These are phyloP conservation scores for Pseudochaenichthys georgianus DNA, from an alignment of 2,797 vertebrate genomes.

Conservation along the genomic window DNA sequence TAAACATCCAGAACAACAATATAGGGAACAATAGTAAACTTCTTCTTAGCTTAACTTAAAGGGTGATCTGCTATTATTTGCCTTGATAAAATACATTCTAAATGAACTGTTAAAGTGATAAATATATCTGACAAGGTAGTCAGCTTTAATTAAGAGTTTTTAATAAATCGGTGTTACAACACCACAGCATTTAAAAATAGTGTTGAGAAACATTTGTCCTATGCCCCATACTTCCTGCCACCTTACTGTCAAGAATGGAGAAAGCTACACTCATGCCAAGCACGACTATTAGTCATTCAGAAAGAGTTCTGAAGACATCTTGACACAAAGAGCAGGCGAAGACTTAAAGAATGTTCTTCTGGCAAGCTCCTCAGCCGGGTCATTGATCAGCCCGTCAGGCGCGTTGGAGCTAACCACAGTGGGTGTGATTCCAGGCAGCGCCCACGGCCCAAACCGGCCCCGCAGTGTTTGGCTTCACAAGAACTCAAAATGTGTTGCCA, in stretches of 20 bases:
- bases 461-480: conserved; percentile 36
- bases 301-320: background rate
- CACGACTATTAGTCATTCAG: background rate
- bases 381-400: conserved; percentile 69
- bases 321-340: conserved; percentile 14
- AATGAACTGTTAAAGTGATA: background rate
- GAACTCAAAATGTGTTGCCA: conserved; percentile 10
- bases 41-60: background rate
- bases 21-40: no score
- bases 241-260: background rate
- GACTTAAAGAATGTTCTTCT: conserved; percentile 30
- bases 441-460: conserved; percentile 49
- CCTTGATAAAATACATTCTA: background rate
- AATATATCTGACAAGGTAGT: background rate
- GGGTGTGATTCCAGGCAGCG: conserved; percentile 59
- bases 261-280: background rate
- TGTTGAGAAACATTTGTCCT: background rate
- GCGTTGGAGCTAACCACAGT: conserved; percentile 61
- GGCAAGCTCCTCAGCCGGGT: conserved; percentile 23
- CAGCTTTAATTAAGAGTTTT: background rate
- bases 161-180: background rate
- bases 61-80: background rate
- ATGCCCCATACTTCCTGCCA: background rate
- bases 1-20: no score
- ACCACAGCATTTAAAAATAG: background rate